Evolutionary conservation across 2,113 vertebrate species (phyloP), one percentile per base, ranked within the genome.

Genomic region (Hemichromis elongatus): DNA sequence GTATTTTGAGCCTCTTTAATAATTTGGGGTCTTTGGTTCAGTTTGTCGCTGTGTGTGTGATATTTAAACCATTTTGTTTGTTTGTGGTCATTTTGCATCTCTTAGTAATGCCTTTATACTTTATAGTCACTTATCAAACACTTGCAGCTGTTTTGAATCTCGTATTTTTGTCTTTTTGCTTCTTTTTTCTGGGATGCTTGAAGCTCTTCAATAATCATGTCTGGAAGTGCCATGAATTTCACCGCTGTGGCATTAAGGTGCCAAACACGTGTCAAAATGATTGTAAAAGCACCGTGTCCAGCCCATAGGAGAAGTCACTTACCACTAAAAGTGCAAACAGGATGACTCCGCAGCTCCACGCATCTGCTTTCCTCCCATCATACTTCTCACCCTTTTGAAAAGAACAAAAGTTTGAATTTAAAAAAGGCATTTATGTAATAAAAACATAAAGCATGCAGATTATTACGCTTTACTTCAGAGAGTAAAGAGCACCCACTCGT

Each of bases 321-420:
- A 99, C 99, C 98, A 99, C 99, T 94, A 99, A 95, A 93, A 99
- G 96, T 54, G 99, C 99, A 94, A 99, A 99, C 82, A 99, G 97
- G 95, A 99, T 99, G 93, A 99, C 99, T 45, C 99, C 99, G 0
- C 99, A 99, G 96, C 99, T 99, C 99, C 99, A 99, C 30, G 99
- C 98, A 26, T 99, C 99, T 13, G 99, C 99, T 96, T 98, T 99
- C 87, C 99, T 97, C 54, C 99, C 99, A 54, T 99, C 99, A 1
- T 99, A 99, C 94, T 99, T 99, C 95, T 99, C 99, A 24, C 99
- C 99, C 99, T 99, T 10, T 66, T 37, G 33, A 66, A 66, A 37
- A 66, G 33, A 66, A 37, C 19, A 3, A 21, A 37, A 37, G 33
- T 63, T n/a, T n/a, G n/a, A n/a, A n/a, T n/a, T n/a, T n/a, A 30